Evolutionary conservation across 2,113 vertebrate species (phyloP), one percentile per base, ranked within the genome.

Genomic region (Amphilophus citrinellus): DNA sequence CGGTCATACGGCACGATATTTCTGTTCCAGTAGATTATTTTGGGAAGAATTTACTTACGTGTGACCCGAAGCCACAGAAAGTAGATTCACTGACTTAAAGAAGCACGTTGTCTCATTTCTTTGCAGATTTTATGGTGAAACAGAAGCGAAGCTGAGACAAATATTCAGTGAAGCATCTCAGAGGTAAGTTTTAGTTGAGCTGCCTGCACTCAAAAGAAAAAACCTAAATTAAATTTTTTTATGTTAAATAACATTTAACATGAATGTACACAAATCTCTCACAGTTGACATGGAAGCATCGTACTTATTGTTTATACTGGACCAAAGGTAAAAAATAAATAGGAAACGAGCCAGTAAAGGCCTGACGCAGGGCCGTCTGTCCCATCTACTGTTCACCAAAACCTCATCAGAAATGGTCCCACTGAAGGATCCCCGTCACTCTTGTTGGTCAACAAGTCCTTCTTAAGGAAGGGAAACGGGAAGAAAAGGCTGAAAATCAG

Each of bases 81-180:
- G 27, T 32, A 53, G 7, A 32, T 73, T 53, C 17, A 1, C 44
- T 20, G 27, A 20, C 20, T 73, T 0, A 32, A 53, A 53, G 47
- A 73, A 20, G 27, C 17, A 7, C 7, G 47, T 53, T 32, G 17
- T 53, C 66, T 53, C 27, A 32, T 59, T 17, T 78, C 9, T 87
- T 63, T 93, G 2, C 79, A 99, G 98, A 86, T 99, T 98, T 94
- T 99, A 98, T 4, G 98, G 98, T 10, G 98, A 99, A 90, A 97
- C 97, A 0, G 98, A 99, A 91, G 97, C 96, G 1, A 96, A 94
- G 58, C 94, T 99, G 68, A 97, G 98, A 59, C 96, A 97, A 88
- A 98, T 99, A 88, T 99, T 99, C 89, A 94, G 95, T 4, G 97
- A 99, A 85, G 98, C 98, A 10, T 96, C 97, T 85, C 91, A 96